Evolutionary conservation across 1,140 invertebrate genomes (phyloP).

Genomic region (Ceratosolen fusciceps): DNA sequence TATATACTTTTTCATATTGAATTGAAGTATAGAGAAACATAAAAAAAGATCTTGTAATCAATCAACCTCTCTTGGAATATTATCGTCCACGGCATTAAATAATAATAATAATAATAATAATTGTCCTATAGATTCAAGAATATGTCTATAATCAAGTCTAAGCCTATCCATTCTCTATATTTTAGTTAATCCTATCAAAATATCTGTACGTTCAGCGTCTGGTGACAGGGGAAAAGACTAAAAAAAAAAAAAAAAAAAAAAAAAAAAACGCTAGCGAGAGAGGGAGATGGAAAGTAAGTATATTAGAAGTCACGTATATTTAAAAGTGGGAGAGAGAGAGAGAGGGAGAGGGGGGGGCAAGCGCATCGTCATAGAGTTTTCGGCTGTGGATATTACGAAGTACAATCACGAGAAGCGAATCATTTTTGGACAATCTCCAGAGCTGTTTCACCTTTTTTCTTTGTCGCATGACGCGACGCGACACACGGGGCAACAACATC

Average conservation of each 20-base stretch:
- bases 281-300: too few relatives aligned
- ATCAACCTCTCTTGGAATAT: too few relatives aligned
- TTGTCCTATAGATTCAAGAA: too few relatives aligned
- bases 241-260: too few relatives aligned
- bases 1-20: too few relatives aligned
- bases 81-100: too few relatives aligned
- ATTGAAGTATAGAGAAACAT: too few relatives aligned
- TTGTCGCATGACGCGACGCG: not conserved
- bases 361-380: not conserved
- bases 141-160: too few relatives aligned
- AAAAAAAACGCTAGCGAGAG: too few relatives aligned
- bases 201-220: not conserved
- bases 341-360: not conserved
- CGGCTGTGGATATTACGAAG: constrained; percentile 23
- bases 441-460: not conserved
- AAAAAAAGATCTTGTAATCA: too few relatives aligned
- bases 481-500: constrained; percentile 14
- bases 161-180: not conserved
- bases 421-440: constrained; percentile 48
- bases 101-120: too few relatives aligned
- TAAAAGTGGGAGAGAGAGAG: not conserved
- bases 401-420: constrained; percentile 50
- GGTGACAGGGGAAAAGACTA: not conserved
- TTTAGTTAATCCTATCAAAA: not conserved
- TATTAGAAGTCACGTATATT: too few relatives aligned